Conservation (phyloP, 2,888 invertebrate genomes). For the Watsonalla binaria region DNA sequence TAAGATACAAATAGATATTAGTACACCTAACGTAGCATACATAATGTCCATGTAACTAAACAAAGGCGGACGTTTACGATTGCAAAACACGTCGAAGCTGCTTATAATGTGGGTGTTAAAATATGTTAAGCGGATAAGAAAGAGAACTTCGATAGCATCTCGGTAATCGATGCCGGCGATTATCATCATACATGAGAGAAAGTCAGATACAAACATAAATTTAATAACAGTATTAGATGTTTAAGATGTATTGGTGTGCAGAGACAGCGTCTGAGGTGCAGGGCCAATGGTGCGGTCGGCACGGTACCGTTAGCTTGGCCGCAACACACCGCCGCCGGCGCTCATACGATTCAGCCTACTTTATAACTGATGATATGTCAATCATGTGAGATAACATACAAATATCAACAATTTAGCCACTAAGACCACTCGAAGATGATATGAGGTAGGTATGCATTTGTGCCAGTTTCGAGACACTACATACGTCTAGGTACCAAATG, state of each 20-base stretch:
- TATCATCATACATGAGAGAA: constrained; percentile 61
- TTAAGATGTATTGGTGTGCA: constrained; percentile 71
- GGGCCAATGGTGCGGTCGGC: constrained; percentile 54
- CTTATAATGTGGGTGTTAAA: constrained; percentile 43
- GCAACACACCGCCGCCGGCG: constrained; percentile 17
- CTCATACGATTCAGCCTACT: constrained; percentile 57
- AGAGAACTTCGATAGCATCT: constrained; percentile 44
- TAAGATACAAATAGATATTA: neutral
- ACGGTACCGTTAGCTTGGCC: constrained; percentile 50
- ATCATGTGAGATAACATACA: constrained; percentile 41
- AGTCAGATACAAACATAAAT: constrained; percentile 63
- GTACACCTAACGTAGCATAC: neutral
- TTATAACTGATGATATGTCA: constrained; percentile 54
- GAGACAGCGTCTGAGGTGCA: constrained; percentile 61
- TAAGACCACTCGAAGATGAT: neutral
- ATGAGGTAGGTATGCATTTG: neutral
- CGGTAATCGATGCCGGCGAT: constrained; percentile 62
- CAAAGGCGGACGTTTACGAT: constrained; percentile 13
- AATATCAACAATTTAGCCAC: constrained; percentile 22
- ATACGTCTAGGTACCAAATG: too few relatives aligned
- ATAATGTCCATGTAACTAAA: neutral
- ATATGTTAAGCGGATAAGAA: constrained; percentile 53
- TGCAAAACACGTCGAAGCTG: constrained; percentile 21
- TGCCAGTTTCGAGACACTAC: neutral
- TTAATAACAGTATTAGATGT: constrained; percentile 74